phyloP scores from a whole-genome alignment of 2,797 vertebrate species.

The Argyrosomus regius region DNA sequence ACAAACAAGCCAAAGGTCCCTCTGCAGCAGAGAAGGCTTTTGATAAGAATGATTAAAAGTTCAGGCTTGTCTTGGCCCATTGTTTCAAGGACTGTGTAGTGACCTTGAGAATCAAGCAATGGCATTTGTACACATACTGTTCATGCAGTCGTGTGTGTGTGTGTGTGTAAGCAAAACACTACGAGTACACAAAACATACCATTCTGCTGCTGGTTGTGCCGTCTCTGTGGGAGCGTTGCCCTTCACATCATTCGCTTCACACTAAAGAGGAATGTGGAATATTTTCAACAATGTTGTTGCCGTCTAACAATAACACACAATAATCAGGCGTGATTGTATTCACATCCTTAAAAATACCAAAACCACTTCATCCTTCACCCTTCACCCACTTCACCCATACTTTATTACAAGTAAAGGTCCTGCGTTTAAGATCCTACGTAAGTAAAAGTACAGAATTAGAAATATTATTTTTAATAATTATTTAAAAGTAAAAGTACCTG shows the following conservation, averaged over 20 bases:
- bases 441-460: background rate
- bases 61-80: slow-evolving; percentile 51
- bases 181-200: slow-evolving; percentile 84
- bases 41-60: slow-evolving; percentile 69
- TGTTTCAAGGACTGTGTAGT: slow-evolving; percentile 57
- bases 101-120: slow-evolving; percentile 43
- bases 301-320: slow-evolving; percentile 10
- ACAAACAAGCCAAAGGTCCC: slow-evolving; percentile 69
- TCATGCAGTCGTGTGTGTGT: slow-evolving; percentile 7
- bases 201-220: slow-evolving; percentile 87
- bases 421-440: background rate
- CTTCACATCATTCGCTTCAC: slow-evolving; percentile 89
- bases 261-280: slow-evolving; percentile 79
- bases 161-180: slow-evolving; percentile 2
- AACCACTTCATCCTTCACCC: too few species aligned
- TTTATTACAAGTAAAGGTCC: background rate
- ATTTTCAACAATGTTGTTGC: background rate
- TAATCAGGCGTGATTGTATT: background rate
- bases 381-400: too few species aligned
- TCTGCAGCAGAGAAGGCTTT: slow-evolving; percentile 57
- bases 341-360: background rate
- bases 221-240: slow-evolving; percentile 78
- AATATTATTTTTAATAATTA: too few species aligned
- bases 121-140: slow-evolving; percentile 23
- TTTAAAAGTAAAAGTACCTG: background rate